phyloP scores from a whole-genome alignment of 1,140 invertebrate genomes.

The Macrobrachium nipponense region DNA sequence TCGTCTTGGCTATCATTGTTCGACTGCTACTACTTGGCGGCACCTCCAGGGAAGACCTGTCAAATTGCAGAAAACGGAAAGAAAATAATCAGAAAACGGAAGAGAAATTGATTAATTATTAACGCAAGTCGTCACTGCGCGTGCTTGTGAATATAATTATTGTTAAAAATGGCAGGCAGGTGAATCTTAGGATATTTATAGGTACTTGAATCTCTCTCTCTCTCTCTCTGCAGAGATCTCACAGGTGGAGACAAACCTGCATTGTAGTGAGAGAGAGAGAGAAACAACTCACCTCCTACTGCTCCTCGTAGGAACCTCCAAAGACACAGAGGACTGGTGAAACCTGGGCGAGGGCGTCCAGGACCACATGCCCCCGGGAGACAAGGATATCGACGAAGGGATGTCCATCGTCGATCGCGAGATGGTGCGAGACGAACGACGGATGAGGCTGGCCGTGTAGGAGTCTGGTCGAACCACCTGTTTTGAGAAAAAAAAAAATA shows the following conservation, averaged over 20 bases:
- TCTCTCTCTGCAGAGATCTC: too few species aligned
- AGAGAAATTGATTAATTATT: background rate
- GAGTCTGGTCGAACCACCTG: constrained; percentile 51
- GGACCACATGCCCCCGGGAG: background rate
- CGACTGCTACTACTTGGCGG: background rate
- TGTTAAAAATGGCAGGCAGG: too few species aligned
- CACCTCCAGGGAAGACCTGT: constrained; percentile 35
- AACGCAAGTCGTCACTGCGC: background rate
- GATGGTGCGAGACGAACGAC: constrained; percentile 36
- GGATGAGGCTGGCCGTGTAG: constrained; percentile 46
- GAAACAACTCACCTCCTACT: background rate
- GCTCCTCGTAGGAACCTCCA: constrained; percentile 3
- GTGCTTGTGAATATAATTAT: background rate
- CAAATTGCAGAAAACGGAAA: background rate
- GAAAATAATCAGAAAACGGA: background rate
- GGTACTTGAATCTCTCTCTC: too few species aligned
- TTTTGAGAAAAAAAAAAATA: background rate
- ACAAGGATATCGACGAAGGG: background rate
- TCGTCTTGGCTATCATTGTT: constrained; percentile 17
- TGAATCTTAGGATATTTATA: too few species aligned
- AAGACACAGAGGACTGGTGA: background rate
- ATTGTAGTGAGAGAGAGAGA: background rate
- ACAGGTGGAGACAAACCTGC: too few species aligned
- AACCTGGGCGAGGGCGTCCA: constrained; percentile 9
- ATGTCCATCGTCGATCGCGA: constrained; percentile 22